phyloP scores from a whole-genome alignment of 2,888 invertebrate genomes.

The Drosophila demipolita region DNA sequence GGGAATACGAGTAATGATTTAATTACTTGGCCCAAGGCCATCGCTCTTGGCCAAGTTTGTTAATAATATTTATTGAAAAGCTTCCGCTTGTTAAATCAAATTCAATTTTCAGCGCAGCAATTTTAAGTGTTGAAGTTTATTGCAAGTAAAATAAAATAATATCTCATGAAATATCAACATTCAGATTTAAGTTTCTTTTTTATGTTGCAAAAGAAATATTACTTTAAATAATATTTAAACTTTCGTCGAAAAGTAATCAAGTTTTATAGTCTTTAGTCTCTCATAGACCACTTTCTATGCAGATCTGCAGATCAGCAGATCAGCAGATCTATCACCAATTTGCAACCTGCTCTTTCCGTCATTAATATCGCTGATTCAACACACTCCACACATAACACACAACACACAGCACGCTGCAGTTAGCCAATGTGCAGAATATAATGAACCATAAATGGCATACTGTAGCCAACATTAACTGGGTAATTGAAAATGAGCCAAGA shows the following conservation, averaged over 20 bases:
- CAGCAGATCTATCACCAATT: background rate
- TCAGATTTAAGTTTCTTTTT: background rate
- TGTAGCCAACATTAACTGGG: constrained; percentile 58
- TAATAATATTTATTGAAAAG: background rate
- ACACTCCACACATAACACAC: background rate
- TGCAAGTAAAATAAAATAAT: background rate
- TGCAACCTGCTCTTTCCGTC: constrained; percentile 21
- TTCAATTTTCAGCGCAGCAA: background rate
- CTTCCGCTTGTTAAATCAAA: background rate
- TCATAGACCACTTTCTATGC: background rate
- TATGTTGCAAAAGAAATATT: background rate
- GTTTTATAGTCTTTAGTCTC: background rate
- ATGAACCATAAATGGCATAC: constrained; percentile 68
- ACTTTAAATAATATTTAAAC: background rate
- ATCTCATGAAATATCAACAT: background rate
- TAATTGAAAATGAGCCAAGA: constrained; percentile 64
- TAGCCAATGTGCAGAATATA: constrained; percentile 58
- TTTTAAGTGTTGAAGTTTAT: background rate
- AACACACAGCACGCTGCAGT: constrained; percentile 7
- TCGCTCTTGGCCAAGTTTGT: background rate
- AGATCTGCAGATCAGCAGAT: background rate
- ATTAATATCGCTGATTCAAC: constrained; percentile 19
- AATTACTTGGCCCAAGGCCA: background rate
- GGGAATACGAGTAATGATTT: background rate
- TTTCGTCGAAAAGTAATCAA: background rate